Percentiles rank a stretch among this genome's conserved stretches.
These are phyloP conservation scores for Galbula dea DNA, from an alignment of 2,113 vertebrate species.

Conservation along the genomic window DNA sequence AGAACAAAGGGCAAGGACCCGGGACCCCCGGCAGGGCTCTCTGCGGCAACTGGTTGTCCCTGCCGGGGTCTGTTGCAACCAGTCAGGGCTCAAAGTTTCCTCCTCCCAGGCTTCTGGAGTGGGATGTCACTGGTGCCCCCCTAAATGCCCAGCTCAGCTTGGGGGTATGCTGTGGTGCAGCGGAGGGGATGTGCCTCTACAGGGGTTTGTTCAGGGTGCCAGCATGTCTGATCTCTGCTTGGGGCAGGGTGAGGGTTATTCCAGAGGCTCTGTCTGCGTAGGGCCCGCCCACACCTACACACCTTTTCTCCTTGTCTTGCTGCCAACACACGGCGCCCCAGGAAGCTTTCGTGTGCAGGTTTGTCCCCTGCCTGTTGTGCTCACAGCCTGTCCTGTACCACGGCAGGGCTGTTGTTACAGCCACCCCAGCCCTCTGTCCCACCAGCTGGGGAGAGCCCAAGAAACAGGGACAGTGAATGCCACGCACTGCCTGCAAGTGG, in stretches of 20 bases:
- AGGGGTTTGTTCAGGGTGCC: not conserved
- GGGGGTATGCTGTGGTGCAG: not conserved
- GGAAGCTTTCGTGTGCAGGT: not conserved
- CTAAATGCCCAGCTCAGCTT: not conserved
- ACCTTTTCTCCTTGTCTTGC: not conserved
- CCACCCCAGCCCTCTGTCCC: accelerated
- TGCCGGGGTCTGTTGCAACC: no score
- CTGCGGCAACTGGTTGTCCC: not conserved
- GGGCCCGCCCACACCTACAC: accelerated
- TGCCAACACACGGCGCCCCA: accelerated
- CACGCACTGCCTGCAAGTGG: accelerated
- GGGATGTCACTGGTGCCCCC: accelerated
- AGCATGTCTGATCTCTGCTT: accelerated
- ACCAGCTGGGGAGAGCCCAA: not conserved
- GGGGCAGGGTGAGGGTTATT: not conserved
- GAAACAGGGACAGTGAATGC: not conserved
- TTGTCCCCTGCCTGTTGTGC: not conserved
- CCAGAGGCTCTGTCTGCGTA: not conserved
- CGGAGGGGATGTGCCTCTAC: no score
- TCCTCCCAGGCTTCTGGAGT: not conserved
- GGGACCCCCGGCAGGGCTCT: no score
- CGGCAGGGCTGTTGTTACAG: not conserved
- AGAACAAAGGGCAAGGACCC: not conserved
- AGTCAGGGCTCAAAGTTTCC: not conserved
- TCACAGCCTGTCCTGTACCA: accelerated